phyloP scores from a whole-genome alignment of 2,888 invertebrate genomes.

The Ctenicera cuprea region DNA sequence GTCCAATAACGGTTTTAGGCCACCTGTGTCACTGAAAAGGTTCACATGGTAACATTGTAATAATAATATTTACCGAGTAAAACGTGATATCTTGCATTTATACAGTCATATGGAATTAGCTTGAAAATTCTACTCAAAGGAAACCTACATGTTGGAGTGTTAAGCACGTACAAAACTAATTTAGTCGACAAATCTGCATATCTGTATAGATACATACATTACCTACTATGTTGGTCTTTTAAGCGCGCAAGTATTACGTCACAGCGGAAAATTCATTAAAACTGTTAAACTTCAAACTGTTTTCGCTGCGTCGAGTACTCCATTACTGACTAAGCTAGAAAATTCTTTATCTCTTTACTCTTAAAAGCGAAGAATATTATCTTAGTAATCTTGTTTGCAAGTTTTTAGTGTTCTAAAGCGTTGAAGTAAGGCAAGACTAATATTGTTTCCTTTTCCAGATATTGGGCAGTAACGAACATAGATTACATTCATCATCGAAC shows the following conservation, averaged over 20 bases:
- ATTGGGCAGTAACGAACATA: constrained; percentile 94
- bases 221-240: too few species aligned
- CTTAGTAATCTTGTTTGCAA: constrained; percentile 16
- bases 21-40: too few species aligned
- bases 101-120: constrained; percentile 11
- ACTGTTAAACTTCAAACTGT: constrained; percentile 30
- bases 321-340: constrained; percentile 31
- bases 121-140: background rate
- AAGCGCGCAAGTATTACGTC: background rate
- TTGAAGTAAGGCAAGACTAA: background rate
- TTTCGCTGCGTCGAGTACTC: constrained; percentile 30
- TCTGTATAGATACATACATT: background rate
- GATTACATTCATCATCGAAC: constrained; percentile 92
- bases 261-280: constrained; percentile 21
- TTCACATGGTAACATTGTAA: background rate
- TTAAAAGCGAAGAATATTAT: constrained; percentile 27
- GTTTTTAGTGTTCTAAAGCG: background rate
- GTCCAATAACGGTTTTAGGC: too few species aligned
- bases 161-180: constrained; percentile 25
- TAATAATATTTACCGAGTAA: background rate
- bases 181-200: constrained; percentile 14
- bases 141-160: background rate
- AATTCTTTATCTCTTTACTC: constrained; percentile 31
- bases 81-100: constrained; percentile 6
- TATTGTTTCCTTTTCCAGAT: constrained; percentile 73